Percentiles rank a stretch among this genome's conserved stretches.
These are phyloP conservation scores for Psylliodes chrysocephalus DNA, from an alignment of 2,888 invertebrate species.

Conservation along the genomic window DNA sequence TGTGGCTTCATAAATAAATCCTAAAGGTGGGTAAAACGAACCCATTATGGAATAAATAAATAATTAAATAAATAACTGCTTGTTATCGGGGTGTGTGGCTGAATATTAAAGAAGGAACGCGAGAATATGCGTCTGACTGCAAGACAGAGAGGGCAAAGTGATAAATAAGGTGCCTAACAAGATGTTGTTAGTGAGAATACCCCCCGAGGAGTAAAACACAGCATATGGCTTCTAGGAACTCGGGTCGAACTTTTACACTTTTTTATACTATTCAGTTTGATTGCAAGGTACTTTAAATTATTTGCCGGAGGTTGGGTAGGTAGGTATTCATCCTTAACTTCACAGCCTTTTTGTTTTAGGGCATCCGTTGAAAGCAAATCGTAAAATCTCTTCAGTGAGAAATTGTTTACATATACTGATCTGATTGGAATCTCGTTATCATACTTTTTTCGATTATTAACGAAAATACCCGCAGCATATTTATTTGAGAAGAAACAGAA, in stretches of 20 bases:
- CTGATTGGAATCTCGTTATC: neutral
- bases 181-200: slow-evolving; percentile 64
- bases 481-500: too few species aligned
- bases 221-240: slow-evolving; percentile 44
- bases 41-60: slow-evolving; percentile 67
- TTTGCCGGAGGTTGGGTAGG: slow-evolving; percentile 35
- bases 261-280: slow-evolving; percentile 50
- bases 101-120: slow-evolving; percentile 35
- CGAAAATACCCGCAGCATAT: too few species aligned
- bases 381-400: neutral
- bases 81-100: slow-evolving; percentile 65
- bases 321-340: neutral
- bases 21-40: slow-evolving; percentile 65
- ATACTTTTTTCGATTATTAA: neutral
- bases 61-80: slow-evolving; percentile 66
- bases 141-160: slow-evolving; percentile 54
- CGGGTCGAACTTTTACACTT: slow-evolving; percentile 48
- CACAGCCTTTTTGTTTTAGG: neutral
- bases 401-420: slow-evolving; percentile 2
- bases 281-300: slow-evolving; percentile 52
- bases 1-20: slow-evolving; percentile 65
- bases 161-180: slow-evolving; percentile 65
- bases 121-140: slow-evolving; percentile 25
- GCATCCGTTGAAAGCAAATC: neutral
- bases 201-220: slow-evolving; percentile 63